These are phyloP conservation scores for Manis pentadactyla DNA, from an alignment of 2,797 vertebrate genomes.

Conservation along the genomic window DNA sequence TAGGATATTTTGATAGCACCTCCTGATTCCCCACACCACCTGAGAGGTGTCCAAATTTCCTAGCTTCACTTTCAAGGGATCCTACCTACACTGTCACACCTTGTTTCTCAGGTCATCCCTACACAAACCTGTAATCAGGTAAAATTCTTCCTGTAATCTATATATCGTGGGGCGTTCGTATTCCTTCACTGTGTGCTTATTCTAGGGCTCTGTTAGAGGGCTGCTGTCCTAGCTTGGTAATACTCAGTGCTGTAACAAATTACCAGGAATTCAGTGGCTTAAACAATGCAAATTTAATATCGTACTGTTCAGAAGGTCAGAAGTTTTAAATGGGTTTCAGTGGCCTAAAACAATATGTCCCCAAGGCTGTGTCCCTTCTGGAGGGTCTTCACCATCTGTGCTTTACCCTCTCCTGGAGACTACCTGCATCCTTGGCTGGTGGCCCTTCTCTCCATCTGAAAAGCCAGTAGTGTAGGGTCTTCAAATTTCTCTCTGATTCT, in stretches of 20 bases:
- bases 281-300: background rate
- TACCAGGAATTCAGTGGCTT: background rate
- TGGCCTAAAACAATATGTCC: background rate
- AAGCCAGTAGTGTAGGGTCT: background rate
- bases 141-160: background rate
- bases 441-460: background rate
- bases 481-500: background rate
- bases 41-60: background rate
- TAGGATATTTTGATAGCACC: background rate
- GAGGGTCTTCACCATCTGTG: background rate
- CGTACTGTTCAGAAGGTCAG: background rate
- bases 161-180: background rate
- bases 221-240: background rate
- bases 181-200: background rate
- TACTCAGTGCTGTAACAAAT: background rate
- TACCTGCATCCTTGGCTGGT: background rate
- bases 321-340: background rate
- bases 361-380: background rate
- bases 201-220: background rate
- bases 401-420: background rate
- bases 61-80: background rate
- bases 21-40: background rate
- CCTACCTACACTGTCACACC: background rate
- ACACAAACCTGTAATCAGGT: background rate
- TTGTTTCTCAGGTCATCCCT: background rate